Evolutionary conservation across 2,113 vertebrate genomes (phyloP), one percentile per base, ranked within the genome.

Genomic region (Amazona vittata): DNA sequence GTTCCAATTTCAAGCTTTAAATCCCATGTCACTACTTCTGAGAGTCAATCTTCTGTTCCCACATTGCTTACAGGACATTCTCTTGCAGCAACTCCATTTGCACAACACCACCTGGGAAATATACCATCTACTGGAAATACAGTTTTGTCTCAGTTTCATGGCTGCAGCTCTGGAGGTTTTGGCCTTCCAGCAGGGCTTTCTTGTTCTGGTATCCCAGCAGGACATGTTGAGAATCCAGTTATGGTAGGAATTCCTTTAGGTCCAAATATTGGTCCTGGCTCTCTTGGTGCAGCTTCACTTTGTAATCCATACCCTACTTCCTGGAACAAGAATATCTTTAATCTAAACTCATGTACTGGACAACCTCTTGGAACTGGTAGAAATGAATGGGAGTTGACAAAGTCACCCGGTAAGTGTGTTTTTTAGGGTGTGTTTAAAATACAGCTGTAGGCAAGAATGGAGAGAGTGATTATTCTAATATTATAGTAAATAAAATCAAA

Each of bases 91-190:
- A 19, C 98, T 74, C 95, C 98, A 26, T 97, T 98, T 91, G 84
- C 97, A 73, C 98, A 98, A 44, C 98, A 98, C 59, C 98, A 98
- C 83, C 44, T 99, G 57, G 97, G 96, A 79, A 55, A 96, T 33
- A 89, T 98, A 2, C 93, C 94, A 15, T 43, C 97, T 65, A 6
- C 84, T 44, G 85, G 90, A 81, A 96, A 71, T 53, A 29, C 87
- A 24, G 39, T 96, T 69, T 71, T 98, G 88, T 97, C 98, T 80
- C 97, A 92, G 24, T 98, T 98, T 94, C 97, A 89, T 85, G 47
- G 98, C 91, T 92, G 94, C 91, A 88, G 14, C 46, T 89, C 97
- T n/a, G 49, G 94, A 28, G 69, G 98, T 47, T 99, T 97, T 68
- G 93, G 97, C 9, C 41, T 98, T 75, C 75, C 98, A 10, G 75